Evolutionary conservation across 2,113 vertebrate genomes (phyloP), one percentile per base, ranked within the genome.

Genomic region (Sapajus apella): DNA sequence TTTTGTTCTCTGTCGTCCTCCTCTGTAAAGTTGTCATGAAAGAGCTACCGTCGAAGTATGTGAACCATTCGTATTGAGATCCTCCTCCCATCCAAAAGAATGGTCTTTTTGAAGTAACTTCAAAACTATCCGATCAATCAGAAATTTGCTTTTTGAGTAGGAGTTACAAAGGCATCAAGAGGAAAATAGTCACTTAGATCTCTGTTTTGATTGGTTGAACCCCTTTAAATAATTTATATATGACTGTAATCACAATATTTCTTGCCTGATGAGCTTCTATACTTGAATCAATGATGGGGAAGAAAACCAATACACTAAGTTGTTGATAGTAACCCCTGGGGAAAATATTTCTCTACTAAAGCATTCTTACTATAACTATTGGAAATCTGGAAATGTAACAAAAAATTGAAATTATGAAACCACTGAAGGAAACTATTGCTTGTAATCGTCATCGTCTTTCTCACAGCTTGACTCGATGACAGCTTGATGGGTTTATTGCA

Each of bases 321-420:
- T 98, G 98, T 98, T 98, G 98, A 98, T 97, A 98, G 98, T 95
- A 97, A 98, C 96, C 98, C 97, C 96, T 73, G 90, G 97, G 98
- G 98, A 98, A 98, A 98, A 98, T 97, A 98, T 98, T 98, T 98
- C 97, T 97, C 50, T 97, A 52, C 64, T 87, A 91, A 98, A 98
- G 93, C 68, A 89, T 98, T 98, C 96, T 97, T 97, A 97, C 89
- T 95, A 2, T 88, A 98, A 97, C 96, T 98, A 98, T 98, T 98
- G 97, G 97, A 98, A 98, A 98, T 98, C 98, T 98, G 98, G 97
- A 98, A 99, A 99, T 98, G 97, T 98, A 98, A 98, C 97, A 98
- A 98, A 93, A 98, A 98, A 98, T 98, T 98, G 98, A 98, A 99
- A 99, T 99, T 98, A 98, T 98, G 97, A 98, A 98, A 87, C 94